Percentiles rank a stretch among this genome's conserved stretches.
Conservation (phyloP, 1,140 invertebrate genomes). For the Brachionus manjavacas region DNA sequence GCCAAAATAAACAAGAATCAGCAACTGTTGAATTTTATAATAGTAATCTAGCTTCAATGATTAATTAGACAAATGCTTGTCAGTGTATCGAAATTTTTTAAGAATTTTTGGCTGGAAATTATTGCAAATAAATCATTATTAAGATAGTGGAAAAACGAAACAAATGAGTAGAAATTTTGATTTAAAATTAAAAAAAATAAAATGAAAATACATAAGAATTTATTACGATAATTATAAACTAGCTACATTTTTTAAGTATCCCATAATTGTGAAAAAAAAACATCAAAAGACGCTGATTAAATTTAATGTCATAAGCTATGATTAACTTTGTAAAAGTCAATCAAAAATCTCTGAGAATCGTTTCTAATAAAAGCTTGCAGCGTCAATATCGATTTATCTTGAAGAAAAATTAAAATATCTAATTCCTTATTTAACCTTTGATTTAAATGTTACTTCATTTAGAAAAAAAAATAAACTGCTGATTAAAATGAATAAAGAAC, state of each 20-base stretch:
- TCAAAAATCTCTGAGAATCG: not conserved
- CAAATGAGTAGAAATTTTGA: not conserved
- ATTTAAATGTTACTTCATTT: not conserved
- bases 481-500: not conserved
- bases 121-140: not conserved
- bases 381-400: not conserved
- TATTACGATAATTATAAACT: not conserved
- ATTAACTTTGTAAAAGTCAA: not conserved
- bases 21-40: not conserved
- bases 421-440: not conserved
- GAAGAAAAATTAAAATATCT: not conserved
- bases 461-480: not conserved
- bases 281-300: not conserved
- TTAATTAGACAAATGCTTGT: not conserved
- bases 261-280: not conserved
- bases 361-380: not conserved
- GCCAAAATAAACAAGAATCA: not conserved
- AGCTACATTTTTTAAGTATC: not conserved
- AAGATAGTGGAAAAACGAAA: not conserved
- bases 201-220: not conserved
- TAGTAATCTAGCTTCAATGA: not conserved
- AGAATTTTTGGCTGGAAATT: not conserved
- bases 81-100: not conserved
- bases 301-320: not conserved
- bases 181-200: not conserved